Evolutionary conservation across 2,888 invertebrate species (phyloP), one percentile per base, ranked within the genome.

Genomic region (Cephonodes hylas): DNA sequence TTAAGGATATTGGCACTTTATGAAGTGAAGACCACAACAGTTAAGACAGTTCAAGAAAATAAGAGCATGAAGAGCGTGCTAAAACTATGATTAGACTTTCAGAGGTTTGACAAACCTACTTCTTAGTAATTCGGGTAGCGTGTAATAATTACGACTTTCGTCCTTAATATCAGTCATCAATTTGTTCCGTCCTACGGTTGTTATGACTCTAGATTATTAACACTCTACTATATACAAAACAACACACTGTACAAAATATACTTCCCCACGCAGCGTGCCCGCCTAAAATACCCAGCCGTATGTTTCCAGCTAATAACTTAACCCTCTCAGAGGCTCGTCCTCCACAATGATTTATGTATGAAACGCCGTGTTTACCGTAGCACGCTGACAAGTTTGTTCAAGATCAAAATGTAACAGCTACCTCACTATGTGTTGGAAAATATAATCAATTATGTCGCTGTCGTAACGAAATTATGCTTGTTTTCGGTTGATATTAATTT

Each of bases 321-420:
- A 71, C 67, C 66, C 70, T 71, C 73, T 71, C 71, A 73, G 68
- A 66, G 60, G 57, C 13, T 64, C 67, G 61, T 64, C 70, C 71
- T 71, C 66, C 64, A 64, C 69, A 68, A 76, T 77, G 76, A 78
- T 76, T 78, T 76, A 78, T 78, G 76, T 76, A 66, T 65, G 64
- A 66, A 73, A 74, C 72, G 71, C 48, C 20, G 38, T 42, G 53
- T 60, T 38, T 60, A 60, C 42, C 38, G 20, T 53, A 42, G 18
- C 48, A 23, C 20, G 46, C 13, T 60, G 42, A 60, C 42, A 60
- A 53, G n/a, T 38, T 60, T 60, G 42, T 48, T 38, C 10, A 7
- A 25, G 13, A 27, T 60, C 42, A 25, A 53, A 60, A 23, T 42
- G 42, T 42, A 18, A 10, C 13, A 38, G 38, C 38, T 38, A 38